These are phyloP conservation scores for Cairina moschata DNA, from an alignment of 2,113 vertebrate species.

Conservation along the genomic window DNA sequence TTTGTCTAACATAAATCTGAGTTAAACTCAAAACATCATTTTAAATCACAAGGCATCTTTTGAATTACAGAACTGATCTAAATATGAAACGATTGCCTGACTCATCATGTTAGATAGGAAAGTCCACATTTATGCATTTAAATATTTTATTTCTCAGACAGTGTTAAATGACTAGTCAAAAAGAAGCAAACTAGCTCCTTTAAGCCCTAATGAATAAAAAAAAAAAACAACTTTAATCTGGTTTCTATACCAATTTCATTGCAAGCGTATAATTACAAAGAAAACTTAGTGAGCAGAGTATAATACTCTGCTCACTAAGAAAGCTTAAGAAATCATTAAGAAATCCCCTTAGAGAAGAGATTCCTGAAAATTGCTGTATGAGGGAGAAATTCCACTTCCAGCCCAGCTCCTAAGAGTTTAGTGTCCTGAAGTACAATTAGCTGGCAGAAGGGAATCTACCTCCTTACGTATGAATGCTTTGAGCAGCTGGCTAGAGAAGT, in stretches of 20 bases:
- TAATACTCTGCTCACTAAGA: background rate
- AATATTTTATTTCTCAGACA: background rate
- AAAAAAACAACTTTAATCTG: background rate
- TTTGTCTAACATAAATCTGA: background rate
- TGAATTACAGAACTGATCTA: background rate
- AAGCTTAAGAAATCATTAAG: background rate
- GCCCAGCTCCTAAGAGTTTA: background rate
- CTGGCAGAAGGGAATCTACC: background rate
- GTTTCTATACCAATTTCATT: background rate
- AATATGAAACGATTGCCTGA: background rate
- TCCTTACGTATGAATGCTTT: background rate
- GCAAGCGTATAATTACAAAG: background rate
- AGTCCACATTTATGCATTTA: rapidly evolving
- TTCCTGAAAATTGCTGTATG: constrained; percentile 7
- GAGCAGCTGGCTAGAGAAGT: constrained; percentile 37
- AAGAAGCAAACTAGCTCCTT: background rate
- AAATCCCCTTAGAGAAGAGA: background rate
- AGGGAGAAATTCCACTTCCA: background rate
- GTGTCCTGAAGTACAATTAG: background rate
- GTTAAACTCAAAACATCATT: background rate
- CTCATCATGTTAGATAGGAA: background rate
- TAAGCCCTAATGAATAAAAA: constrained; percentile 1
- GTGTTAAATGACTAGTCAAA: background rate
- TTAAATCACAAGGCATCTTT: background rate
- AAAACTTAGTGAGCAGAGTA: background rate